Base-by-base conservation (phyloP, 2,113 vertebrate genomes). In the Hemicordylus capensis region DNA sequence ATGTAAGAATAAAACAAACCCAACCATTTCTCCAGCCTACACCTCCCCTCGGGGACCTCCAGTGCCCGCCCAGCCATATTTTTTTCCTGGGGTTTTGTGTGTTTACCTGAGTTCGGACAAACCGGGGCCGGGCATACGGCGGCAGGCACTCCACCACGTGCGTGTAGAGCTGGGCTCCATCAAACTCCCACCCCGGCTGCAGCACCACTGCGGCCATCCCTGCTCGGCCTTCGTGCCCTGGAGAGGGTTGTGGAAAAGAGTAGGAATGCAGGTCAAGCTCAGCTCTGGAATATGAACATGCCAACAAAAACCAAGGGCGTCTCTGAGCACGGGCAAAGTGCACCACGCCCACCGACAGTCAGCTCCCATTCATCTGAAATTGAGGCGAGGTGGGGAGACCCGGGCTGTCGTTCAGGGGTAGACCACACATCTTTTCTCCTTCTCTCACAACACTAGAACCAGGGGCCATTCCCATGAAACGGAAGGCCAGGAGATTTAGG, bases 121-220 rank as follows among this genome's bases (percentile, higher is more conserved):
- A 96, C 2, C 93, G 93, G 15, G 95, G 95, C 17, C 89, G 42
- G 46, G 95, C 93, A 0, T 93, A 98, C 0, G 95, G 73, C 0
- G 98, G 97, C 46, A 98, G 93, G 1, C 95, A 90, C 79, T 96
- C 88, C 0, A 91, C 76, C n/a, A 97, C 85, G 9, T 97, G 96
- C 9, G 3, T 2, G 61, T 96, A 96, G 51, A 98, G 89, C 24
- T 88, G 80, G 14, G 19, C 72, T 1, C 97, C 96, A 37, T 97
- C 93, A 59, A 98, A 80, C 1, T 89, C 31, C 6, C 91, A 83
- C 1, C 91, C 95, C 2, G 92, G 87, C 20, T 96, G 96, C 14
- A 98, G 85, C 22, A 97, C 97, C 5, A 98, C 26, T 0, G 97
- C 97, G 0, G 97, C 97, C 98, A 98, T 98, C 0, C 98, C 98